Base-by-base conservation (phyloP, 2,113 vertebrate genomes). In the Solea solea region DNA sequence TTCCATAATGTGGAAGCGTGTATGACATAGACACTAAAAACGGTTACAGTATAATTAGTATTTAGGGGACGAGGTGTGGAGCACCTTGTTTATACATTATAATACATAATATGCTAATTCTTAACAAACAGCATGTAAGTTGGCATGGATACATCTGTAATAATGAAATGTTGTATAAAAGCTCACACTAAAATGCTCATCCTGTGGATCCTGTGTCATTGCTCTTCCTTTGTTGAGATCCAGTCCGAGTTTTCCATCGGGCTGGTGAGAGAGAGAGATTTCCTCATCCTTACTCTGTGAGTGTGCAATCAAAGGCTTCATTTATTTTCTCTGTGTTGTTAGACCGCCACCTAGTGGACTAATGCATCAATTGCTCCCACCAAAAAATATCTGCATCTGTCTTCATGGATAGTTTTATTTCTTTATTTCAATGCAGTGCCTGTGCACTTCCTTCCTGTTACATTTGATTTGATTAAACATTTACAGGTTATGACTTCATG, bases 281-380 rank as follows among this genome's bases (percentile, higher is more conserved):
- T 3, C 16, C 25, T 7, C 14, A 0, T 21, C 15, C 39, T 16
- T 28, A 14, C 45, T 39, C 3, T 11, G 39, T 21, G 15, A 59
- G 21, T 13, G 59, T 41, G 12, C 0, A 12, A 7, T 0, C 13
- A 28, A 25, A 3, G 15, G 8, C 5, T 51, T 63, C 46, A 15
- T 10, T 16, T 0, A 42, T 51, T 55, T 1, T 63, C 34, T 69
- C 21, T 58, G 27, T 70, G 63, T 53, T 39, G 9, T 78, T 70
- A 78, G 64, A 77, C 14, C 48, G 44, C 81, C 77, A 84, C 59
- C 88, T 87, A 82, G 86, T 86, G 88, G 85, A 63, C 1, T 0
- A 66, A 58, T 15, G 4, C 1, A 27, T 49, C 25, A 27, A 77
- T 80, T 83, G 41, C 69, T 11, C 2, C 10, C 2, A 46, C 5